Evolutionary conservation across 2,797 vertebrate species (phyloP).

Genomic region (Ataeniobius toweri): DNA sequence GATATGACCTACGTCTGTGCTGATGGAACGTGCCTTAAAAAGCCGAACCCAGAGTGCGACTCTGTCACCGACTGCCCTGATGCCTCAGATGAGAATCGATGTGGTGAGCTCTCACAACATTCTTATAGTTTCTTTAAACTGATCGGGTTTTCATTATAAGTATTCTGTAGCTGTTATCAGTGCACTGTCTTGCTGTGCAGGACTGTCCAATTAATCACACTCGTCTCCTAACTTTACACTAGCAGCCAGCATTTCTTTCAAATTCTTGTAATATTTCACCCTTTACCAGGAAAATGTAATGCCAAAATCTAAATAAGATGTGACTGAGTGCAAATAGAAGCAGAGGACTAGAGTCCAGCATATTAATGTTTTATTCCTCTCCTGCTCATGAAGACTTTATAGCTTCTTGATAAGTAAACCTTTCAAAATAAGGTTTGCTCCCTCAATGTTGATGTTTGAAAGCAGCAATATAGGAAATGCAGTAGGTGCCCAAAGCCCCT

Average conservation of each 20-base stretch:
- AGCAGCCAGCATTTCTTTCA: not conserved
- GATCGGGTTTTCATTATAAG: not conserved
- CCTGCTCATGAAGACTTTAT: not conserved
- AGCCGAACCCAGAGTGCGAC: conserved; percentile 91
- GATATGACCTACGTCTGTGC: conserved; percentile 88
- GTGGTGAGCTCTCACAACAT: conserved; percentile 79
- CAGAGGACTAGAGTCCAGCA: not conserved
- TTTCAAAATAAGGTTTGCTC: not conserved
- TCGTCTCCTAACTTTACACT: not conserved
- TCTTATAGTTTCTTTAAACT: not conserved
- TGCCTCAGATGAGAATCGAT: conserved; percentile 86
- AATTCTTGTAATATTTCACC: not conserved
- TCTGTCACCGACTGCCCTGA: conserved; percentile 85
- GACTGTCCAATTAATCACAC: not conserved
- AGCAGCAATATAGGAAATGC: not conserved
- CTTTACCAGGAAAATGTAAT: not conserved
- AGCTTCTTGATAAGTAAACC: not conserved
- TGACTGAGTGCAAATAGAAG: not conserved
- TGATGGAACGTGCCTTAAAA: conserved; percentile 90
- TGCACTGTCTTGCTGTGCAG: not conserved
- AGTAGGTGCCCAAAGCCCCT: not conserved
- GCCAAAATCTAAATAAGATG: not conserved
- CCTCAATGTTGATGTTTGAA: not conserved
- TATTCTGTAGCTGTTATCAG: not conserved
- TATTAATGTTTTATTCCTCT: not conserved